Base-by-base conservation (phyloP, 2,113 vertebrate species). In the Halichoerus grypus region DNA sequence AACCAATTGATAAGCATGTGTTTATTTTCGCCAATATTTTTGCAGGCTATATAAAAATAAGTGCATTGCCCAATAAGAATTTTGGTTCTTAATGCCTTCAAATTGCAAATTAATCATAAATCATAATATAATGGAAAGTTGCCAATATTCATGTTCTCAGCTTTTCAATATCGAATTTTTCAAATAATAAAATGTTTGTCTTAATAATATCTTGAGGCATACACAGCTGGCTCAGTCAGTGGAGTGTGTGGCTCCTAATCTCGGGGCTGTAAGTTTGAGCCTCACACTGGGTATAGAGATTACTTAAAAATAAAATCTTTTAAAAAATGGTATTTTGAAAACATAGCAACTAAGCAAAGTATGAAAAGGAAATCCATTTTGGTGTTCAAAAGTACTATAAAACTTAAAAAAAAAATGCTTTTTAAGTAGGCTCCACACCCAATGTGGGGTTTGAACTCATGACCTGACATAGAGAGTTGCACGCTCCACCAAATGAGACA, bases 1-100 rank as follows among this genome's bases (percentile, higher is more conserved):
- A 84, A 93, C 19, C 33, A 95, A 57, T 0, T n/a, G 19, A 72
- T 51, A 83, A 83, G n/a, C 15, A 74, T 12, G 10, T 55, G 7
- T 22, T 88, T 69, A 87, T 91, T 92, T 87, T 88, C 7, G 11
- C 28, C 39, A 85, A 83, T 69, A 74, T 61, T n/a, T 95, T 71
- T 94, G 89, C 83, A 84, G 24, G 69, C 19, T 39, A 11, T 82
- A 18, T 84, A 39, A 92, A 96, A 89, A 74, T 81, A 95, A 91
- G 1, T 86, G 21, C 28, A 83, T 33, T 61, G 4, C 7, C 33
- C 18, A 67, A 14, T 36, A 88, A 81, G 18, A 86, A 82, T 36
- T 77, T 81, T 63, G 53, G 42, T 85, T 19, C 39, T 36, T 26
- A 88, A 85, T 36, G 24, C 24, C 33, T 88, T 82, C 77, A 88